Evolutionary conservation across 37 sponge, comb jelly and placozoan genomes (phyloP), one percentile per base, ranked within the genome.

Genomic region (Bolinopsis microptera): DNA sequence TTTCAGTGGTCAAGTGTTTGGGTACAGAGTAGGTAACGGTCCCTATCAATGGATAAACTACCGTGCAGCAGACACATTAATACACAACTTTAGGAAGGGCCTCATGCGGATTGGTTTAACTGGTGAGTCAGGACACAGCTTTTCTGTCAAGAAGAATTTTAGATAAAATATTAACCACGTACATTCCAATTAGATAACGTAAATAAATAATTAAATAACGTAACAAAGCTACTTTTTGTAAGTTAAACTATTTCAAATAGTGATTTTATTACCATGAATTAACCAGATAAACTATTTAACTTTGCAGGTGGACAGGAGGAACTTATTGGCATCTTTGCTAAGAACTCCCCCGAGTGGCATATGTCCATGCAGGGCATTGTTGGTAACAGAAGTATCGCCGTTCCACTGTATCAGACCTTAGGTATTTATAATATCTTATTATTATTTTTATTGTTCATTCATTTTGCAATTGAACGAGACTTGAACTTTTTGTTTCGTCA

Each of bases 261-360:
- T n/a, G n/a, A n/a, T n/a, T n/a, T n/a, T n/a, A n/a, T n/a, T n/a
- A n/a, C n/a, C n/a, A n/a, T n/a, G n/a, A n/a, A n/a, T 67, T 67
- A 67, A 21, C 68, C 18, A 67, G 68, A 67, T 13, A 67, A 67
- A 67, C 68, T 67, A 21, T 67, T 67, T 21, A 48, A 18, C 61
- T 48, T 5, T 48, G 5, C 36, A 77, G 80, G 36, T 0, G 80
- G 80, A 27, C 80, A 77, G 36, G 37, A 77, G 28, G 39, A 22
- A n/a, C 1, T 41, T 1, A 1, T 86, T 0, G 90, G 90, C 1
- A 86, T 86, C 18, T 41, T 86, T 34, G 90, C 61, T n/a, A 86
- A 86, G 90, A 86, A 86, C 61, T 86, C 90, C 18, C 90, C 90
- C 0, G 36, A 86, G 26, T 86, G 90, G 90, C 40, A 86, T 27